Percentiles rank a stretch among this genome's conserved stretches.
Conservation (phyloP, 2,797 vertebrate genomes). For the Amniataba percoides region DNA sequence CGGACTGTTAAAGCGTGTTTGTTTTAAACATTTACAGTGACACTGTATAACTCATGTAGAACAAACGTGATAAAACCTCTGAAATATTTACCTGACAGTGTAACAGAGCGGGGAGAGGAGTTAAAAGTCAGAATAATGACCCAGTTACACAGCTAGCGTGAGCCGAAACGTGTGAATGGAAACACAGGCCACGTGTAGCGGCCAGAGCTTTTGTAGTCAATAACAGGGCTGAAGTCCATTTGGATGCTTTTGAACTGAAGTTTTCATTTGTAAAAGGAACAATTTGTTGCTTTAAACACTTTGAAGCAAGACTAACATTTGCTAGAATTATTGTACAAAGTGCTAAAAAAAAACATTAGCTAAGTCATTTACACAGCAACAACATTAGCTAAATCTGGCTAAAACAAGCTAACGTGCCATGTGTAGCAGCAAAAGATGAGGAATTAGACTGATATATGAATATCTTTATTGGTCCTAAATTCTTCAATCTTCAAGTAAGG, state of each 20-base stretch:
- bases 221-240: background rate
- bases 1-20: background rate
- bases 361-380: no score
- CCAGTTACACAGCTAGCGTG: background rate
- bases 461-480: no score
- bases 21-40: background rate
- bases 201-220: background rate
- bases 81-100: background rate
- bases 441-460: no score
- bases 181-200: background rate
- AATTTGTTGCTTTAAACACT: background rate
- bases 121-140: background rate
- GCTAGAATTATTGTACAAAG: background rate
- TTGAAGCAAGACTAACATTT: background rate
- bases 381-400: no score
- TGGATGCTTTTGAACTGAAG: background rate
- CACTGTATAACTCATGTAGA: background rate
- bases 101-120: background rate
- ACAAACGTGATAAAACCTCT: background rate
- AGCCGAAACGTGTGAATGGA: background rate
- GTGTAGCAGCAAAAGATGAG: no score
- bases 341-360: background rate
- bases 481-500: no score
- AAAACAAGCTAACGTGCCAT: no score
- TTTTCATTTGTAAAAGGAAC: background rate